phyloP scores from a whole-genome alignment of 2,113 vertebrate species.

The Actinemys pallida region DNA sequence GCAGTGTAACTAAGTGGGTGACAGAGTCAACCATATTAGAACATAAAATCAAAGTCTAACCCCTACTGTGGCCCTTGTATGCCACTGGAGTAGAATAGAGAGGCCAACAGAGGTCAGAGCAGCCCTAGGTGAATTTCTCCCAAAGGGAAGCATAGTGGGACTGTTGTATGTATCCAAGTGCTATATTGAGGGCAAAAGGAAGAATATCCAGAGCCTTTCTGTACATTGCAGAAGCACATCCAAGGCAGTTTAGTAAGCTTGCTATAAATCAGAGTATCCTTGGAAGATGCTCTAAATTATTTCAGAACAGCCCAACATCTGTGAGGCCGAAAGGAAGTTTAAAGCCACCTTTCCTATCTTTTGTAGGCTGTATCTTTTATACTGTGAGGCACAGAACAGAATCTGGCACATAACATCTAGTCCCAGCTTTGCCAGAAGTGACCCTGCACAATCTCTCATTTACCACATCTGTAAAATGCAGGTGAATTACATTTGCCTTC shows the following conservation, averaged over 20 bases:
- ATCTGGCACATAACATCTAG: not conserved
- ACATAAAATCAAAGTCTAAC: not conserved
- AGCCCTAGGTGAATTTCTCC: not conserved
- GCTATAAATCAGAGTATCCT: not conserved
- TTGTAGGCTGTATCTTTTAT: not conserved
- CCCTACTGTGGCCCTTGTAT: not conserved
- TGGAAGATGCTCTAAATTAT: not conserved
- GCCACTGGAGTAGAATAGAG: not conserved
- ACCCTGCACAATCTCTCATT: not conserved
- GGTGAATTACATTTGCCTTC: not conserved
- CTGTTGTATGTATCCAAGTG: not conserved
- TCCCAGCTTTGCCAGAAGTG: not conserved
- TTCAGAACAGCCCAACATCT: not conserved
- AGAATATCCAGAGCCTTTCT: not conserved
- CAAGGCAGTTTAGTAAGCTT: not conserved
- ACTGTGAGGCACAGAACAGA: not conserved
- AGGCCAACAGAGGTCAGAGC: not conserved
- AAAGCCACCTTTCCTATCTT: not conserved
- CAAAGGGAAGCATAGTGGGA: not conserved
- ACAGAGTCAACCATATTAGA: not conserved
- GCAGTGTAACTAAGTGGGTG: not conserved
- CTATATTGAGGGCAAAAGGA: not conserved
- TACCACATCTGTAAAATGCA: not conserved
- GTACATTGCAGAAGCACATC: not conserved
- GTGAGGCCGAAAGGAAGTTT: not conserved